Percentiles rank a stretch among this genome's conserved stretches.
These are phyloP conservation scores for Heliconius ismenius DNA, from an alignment of 2,888 invertebrate genomes.

Conservation along the genomic window DNA sequence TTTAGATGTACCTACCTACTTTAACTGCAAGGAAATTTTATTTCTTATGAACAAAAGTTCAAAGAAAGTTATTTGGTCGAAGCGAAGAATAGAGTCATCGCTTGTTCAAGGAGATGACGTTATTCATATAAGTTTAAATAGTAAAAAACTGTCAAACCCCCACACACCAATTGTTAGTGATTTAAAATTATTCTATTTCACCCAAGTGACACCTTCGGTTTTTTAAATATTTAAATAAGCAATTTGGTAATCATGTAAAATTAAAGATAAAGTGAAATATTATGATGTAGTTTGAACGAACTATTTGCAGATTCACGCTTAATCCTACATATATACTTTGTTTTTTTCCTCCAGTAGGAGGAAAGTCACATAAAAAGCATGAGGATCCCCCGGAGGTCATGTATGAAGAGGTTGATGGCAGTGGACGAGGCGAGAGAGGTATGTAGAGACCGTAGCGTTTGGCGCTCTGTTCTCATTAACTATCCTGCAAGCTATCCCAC, in stretches of 20 bases:
- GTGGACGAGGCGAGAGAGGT: no score
- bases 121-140: neutral
- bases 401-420: no score
- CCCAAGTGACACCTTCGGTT: slow-evolving; percentile 26
- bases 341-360: no score
- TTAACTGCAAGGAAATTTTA: slow-evolving; percentile 19
- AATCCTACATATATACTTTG: no score
- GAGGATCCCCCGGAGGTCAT: no score
- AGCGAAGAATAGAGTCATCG: neutral
- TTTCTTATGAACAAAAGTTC: slow-evolving; percentile 11
- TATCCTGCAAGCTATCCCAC: no score
- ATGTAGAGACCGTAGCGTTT: no score
- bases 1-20: neutral
- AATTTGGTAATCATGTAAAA: neutral
- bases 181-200: slow-evolving; percentile 20
- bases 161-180: slow-evolving; percentile 23
- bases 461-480: no score
- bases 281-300: neutral
- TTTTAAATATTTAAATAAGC: slow-evolving; percentile 8
- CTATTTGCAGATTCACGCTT: neutral
- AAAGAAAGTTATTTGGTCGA: neutral
- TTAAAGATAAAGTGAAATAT: neutral
- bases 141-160: slow-evolving; percentile 5
- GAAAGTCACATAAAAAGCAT: no score
- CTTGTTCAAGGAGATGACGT: slow-evolving; percentile 18